phyloP scores from a whole-genome alignment of 1,140 invertebrate species.

The Alviniconcha marisindica region DNA sequence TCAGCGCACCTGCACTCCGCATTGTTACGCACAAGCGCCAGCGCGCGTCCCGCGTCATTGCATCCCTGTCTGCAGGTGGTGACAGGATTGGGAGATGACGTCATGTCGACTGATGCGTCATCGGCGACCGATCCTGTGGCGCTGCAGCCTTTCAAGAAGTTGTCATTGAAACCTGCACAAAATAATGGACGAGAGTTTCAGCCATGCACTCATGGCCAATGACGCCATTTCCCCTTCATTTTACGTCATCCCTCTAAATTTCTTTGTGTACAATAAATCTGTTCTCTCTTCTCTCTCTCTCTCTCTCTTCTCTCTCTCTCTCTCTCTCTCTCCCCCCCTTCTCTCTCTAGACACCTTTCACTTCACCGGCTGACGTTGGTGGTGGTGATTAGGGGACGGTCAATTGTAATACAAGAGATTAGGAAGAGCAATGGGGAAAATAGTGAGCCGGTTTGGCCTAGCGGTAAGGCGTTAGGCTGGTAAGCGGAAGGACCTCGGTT shows the following conservation, averaged over 20 bases:
- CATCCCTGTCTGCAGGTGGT: constrained; percentile 38
- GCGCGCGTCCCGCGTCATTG: background rate
- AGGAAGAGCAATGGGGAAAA: too few species aligned
- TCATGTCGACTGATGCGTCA: constrained; percentile 4
- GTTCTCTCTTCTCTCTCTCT: background rate
- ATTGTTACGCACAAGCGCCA: constrained; percentile 38
- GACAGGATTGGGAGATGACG: constrained; percentile 1
- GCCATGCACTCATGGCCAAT: too few species aligned
- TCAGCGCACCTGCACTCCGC: constrained; percentile 38
- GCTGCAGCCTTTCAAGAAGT: constrained; percentile 32
- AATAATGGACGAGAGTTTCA: too few species aligned
- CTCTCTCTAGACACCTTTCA: too few species aligned
- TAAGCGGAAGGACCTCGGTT: too few species aligned
- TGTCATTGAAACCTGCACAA: constrained; percentile 31
- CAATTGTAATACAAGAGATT: too few species aligned
- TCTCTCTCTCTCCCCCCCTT: background rate
- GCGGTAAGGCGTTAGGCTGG: too few species aligned
- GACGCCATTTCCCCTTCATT: too few species aligned
- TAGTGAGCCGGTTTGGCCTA: too few species aligned
- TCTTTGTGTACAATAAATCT: background rate
- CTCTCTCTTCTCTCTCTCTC: background rate
- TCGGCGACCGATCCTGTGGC: background rate
- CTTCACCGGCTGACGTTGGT: too few species aligned
- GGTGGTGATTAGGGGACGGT: too few species aligned
- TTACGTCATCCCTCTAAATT: too few species aligned